phyloP scores from a whole-genome alignment of 2,888 invertebrate genomes.

The Pollenia labialis region DNA sequence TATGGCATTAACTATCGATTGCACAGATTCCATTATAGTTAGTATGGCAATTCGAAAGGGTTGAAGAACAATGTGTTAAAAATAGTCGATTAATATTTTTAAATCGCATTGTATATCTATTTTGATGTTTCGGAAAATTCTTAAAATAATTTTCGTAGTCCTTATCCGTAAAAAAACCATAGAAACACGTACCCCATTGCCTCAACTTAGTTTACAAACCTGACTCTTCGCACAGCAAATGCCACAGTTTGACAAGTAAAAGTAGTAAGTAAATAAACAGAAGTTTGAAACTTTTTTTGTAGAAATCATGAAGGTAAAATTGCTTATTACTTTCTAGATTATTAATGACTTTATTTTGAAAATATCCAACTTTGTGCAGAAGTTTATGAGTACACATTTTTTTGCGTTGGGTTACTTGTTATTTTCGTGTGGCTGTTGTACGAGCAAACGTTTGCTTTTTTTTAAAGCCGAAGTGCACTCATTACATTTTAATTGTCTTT shows the following conservation, averaged over 20 bases:
- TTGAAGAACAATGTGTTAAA: too few relatives aligned
- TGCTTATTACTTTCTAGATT: slow-evolving; percentile 29
- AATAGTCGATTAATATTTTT: too few relatives aligned
- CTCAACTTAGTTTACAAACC: too few relatives aligned
- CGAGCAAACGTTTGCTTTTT: background rate
- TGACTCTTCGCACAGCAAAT: slow-evolving; percentile 4
- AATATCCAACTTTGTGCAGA: background rate
- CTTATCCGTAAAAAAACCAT: too few relatives aligned
- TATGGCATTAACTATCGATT: too few relatives aligned
- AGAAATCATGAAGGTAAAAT: background rate
- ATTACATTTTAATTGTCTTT: slow-evolving; percentile 65
- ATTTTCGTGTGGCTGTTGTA: slow-evolving; percentile 7
- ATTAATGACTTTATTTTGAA: slow-evolving; percentile 60
- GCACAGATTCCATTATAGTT: too few relatives aligned
- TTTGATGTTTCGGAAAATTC: too few relatives aligned
- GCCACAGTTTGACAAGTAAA: slow-evolving; percentile 37
- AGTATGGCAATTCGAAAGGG: too few relatives aligned
- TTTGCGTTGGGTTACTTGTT: background rate
- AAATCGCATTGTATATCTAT: too few relatives aligned
- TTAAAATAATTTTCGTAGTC: too few relatives aligned
- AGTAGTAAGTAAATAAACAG: background rate
- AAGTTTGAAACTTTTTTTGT: background rate
- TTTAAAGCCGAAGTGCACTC: slow-evolving; percentile 41
- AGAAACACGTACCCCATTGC: too few relatives aligned
- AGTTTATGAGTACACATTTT: background rate